A percentile compares a stretch with the other conserved stretches of the same genome.
Evolutionary conservation across 2,888 invertebrate species (phyloP).

Genomic region (Chaitophorus viminalis): DNA sequence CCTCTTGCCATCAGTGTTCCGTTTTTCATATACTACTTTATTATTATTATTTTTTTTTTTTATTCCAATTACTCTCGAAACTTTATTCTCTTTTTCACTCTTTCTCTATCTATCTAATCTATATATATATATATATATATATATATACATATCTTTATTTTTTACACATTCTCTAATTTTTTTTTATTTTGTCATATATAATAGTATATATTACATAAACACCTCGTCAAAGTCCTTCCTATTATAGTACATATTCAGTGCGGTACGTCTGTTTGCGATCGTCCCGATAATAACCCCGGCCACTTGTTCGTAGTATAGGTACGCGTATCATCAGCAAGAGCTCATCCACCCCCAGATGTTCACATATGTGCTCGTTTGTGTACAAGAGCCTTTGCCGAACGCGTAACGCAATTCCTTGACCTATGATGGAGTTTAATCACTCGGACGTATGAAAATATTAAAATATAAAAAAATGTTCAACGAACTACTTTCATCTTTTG

Average conservation of each 20-base stretch:
- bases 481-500: neutral
- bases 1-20: neutral
- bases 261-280: conserved; percentile 17
- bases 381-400: neutral
- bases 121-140: too few species aligned
- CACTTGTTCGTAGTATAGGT: neutral
- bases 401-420: conserved; percentile 9
- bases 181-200: too few species aligned
- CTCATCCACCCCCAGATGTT: too few species aligned
- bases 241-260: neutral
- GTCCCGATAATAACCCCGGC: conserved; percentile 24
- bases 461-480: conserved; percentile 2
- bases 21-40: neutral
- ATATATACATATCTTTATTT: too few species aligned
- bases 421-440: neutral
- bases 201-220: neutral
- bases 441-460: neutral
- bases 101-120: too few species aligned
- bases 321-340: neutral
- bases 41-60: neutral
- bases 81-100: neutral
- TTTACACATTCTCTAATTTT: too few species aligned
- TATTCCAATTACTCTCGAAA: neutral
- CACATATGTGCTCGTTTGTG: neutral
- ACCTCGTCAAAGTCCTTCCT: neutral